These are phyloP conservation scores for Zootermopsis nevadensis DNA, from an alignment of 2,888 invertebrate genomes.

Conservation along the genomic window DNA sequence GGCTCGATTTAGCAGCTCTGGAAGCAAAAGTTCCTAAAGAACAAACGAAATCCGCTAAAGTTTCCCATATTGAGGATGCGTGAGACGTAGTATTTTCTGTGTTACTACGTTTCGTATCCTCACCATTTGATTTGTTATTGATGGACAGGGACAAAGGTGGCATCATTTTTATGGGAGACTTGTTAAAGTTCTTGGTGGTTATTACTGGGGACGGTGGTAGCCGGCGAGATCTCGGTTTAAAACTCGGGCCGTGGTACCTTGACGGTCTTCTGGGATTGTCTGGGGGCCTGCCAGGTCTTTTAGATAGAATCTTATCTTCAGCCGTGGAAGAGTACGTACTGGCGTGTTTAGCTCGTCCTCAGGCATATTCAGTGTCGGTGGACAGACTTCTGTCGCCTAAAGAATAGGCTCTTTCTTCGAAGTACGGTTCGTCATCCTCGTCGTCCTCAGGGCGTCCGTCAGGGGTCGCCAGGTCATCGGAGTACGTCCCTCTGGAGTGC, in stretches of 20 bases:
- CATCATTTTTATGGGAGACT: conserved; percentile 45
- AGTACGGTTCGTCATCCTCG: conserved; percentile 54
- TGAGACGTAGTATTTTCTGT: background rate
- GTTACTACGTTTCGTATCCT: background rate
- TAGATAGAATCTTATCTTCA: conserved; percentile 37
- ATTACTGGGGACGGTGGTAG: conserved; percentile 44
- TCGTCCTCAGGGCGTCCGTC: conserved; percentile 60
- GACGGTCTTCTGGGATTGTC: background rate
- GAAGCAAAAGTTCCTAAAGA: conserved; percentile 63
- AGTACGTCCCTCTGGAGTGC: conserved; percentile 71
- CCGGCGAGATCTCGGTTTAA: conserved; percentile 41
- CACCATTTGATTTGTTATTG: conserved; percentile 7
- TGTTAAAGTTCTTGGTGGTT: conserved; percentile 40
- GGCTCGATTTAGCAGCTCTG: conserved; percentile 56
- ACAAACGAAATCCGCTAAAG: conserved; percentile 64
- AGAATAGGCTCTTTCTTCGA: conserved; percentile 62
- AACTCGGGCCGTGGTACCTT: background rate
- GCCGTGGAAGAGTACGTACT: conserved; percentile 11
- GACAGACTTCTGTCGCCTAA: conserved; percentile 71
- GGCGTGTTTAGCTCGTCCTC: conserved; percentile 59
- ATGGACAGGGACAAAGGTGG: conserved; percentile 33
- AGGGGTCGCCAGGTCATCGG: conserved; percentile 61
- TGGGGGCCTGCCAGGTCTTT: conserved; percentile 50
- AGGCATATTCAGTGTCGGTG: conserved; percentile 80
- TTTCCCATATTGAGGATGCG: conserved; percentile 62